These are phyloP conservation scores for Ditylenchus weischeri DNA, from an alignment of 2,888 invertebrate species.

Conservation along the genomic window DNA sequence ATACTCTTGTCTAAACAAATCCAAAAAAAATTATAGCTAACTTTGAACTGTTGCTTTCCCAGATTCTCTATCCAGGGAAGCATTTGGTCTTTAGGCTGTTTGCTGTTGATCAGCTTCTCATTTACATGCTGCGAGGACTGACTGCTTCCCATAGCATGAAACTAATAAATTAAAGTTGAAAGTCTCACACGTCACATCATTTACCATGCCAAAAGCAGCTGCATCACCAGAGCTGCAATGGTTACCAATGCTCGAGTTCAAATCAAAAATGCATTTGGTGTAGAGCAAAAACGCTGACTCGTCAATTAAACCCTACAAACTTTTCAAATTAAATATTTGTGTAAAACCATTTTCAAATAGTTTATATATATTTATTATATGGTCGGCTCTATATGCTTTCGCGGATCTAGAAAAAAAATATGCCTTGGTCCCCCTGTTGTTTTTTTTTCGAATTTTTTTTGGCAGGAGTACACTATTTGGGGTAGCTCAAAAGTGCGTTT, in stretches of 20 bases:
- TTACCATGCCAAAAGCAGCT: slow-evolving; percentile 31
- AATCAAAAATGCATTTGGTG: slow-evolving; percentile 42
- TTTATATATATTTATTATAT: too few relatives aligned
- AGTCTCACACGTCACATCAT: too few relatives aligned
- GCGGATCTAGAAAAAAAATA: too few relatives aligned
- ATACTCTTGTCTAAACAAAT: neutral
- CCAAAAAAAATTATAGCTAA: neutral
- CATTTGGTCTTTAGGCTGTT: slow-evolving; percentile 12
- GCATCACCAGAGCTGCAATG: slow-evolving; percentile 32
- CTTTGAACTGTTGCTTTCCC: slow-evolving; percentile 26
- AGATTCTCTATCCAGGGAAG: slow-evolving; percentile 26
- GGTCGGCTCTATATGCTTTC: too few relatives aligned
- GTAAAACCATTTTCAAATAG: too few relatives aligned
- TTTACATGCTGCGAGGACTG: slow-evolving; percentile 20
- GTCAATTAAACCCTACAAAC: slow-evolving; percentile 41
- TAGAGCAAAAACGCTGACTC: slow-evolving; percentile 41
- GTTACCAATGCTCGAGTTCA: slow-evolving; percentile 37
- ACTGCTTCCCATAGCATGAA: slow-evolving; percentile 23
- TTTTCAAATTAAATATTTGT: too few relatives aligned
- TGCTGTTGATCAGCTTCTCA: slow-evolving; percentile 13
- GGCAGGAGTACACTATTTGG: too few relatives aligned
- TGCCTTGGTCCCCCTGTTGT: too few relatives aligned
- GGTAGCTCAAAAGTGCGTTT: too few relatives aligned
- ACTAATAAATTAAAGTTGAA: too few relatives aligned
- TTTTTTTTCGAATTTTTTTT: too few relatives aligned